Evolutionary conservation across 2,888 invertebrate species (phyloP), one percentile per base, ranked within the genome.

Genomic region (Eupithecia insigniata): DNA sequence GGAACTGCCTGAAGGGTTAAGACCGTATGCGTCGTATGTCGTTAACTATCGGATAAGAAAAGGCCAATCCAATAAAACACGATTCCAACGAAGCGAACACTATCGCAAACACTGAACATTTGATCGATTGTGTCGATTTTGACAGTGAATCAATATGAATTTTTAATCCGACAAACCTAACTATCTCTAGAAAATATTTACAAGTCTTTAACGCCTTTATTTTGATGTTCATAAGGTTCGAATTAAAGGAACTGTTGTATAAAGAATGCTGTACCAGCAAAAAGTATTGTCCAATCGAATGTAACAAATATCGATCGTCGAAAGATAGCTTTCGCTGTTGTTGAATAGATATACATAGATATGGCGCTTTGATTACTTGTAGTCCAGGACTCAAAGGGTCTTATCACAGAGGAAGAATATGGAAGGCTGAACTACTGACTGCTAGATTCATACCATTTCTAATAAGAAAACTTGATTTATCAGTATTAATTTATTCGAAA

Each of bases 321-420:
- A 81, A 55, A 55, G 93, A 93, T 93, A 92, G 91, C 89, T 86
- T 72, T 86, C 85, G 88, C 86, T 81, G 88, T 92, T 90, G 92
- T 92, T 89, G 90, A 88, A 91, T 91, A 89, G 91, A 92, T 92
- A 90, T n/a, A n/a, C n/a, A n/a, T 87, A 89, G 91, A 93, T 93
- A 91, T 89, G 92, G 90, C 85, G 90, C 89, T 92, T 92, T 93
- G 93, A 93, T 93, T 93, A 89, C 88, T 89, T 88, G 92, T 91
- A 10, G 87, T 89, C 85, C 88, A 88, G 88, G 87, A 72, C 65
- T 67, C 67, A 16, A 69, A 64, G n/a, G n/a, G 46, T 46, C 5
- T 18, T 46, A 10, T 1, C 26, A 14, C 26, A 26, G 26, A 55
- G 55, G 12, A 14, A 26, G 12, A 55, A 26, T 55, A 55, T 55